Percentiles rank a stretch among this genome's conserved stretches.
phyloP scores from a whole-genome alignment of 2,797 vertebrate genomes.

The Gastrophryne carolinensis region DNA sequence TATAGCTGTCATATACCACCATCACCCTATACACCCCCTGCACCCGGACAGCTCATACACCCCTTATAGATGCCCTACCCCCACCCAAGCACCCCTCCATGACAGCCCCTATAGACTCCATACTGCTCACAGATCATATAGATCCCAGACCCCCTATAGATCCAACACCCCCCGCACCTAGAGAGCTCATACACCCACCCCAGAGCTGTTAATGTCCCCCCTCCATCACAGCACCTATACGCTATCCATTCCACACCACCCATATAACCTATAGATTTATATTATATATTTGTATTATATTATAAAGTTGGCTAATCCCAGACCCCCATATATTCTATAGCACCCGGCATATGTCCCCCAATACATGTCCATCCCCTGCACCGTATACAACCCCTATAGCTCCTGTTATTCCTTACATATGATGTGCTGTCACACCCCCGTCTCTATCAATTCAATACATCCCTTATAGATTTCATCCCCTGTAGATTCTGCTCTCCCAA shows the following conservation, averaged over 20 bases:
- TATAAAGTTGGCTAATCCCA: too few species aligned
- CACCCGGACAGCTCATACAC: not conserved
- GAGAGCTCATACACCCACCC: accelerated
- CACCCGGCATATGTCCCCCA: not conserved
- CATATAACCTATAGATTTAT: too few species aligned
- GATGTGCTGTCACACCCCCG: not conserved
- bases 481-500: too few species aligned
- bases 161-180: not conserved
- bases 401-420: too few species aligned
- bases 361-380: not conserved
- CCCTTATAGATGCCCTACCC: not conserved
- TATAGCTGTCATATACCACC: not conserved
- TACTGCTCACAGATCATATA: not conserved
- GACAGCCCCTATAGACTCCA: not conserved
- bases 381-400: not conserved
- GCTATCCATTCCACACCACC: too few species aligned
- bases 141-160: not conserved
- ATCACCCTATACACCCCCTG: not conserved
- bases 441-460: not conserved
- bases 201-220: not conserved
- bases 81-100: not conserved
- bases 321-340: not conserved
- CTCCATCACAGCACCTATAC: too few species aligned
- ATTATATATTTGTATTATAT: too few species aligned
- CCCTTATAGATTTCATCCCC: not conserved